phyloP scores from a whole-genome alignment of 2,113 vertebrate genomes.

The Varanus salvator region DNA sequence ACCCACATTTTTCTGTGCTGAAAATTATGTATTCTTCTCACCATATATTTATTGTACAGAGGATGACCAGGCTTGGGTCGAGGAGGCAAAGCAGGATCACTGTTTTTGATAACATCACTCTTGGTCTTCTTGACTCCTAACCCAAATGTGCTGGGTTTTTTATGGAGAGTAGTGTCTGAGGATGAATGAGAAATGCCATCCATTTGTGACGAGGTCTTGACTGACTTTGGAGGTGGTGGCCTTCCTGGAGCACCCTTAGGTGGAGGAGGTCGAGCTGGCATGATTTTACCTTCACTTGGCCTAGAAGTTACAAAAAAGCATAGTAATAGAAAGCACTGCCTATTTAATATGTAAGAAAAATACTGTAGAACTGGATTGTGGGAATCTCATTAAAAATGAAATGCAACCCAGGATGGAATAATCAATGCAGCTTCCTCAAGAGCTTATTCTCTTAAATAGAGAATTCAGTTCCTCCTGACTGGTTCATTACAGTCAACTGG shows the following conservation, averaged over 20 bases:
- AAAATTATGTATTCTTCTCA: conserved; percentile 67
- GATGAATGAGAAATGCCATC: conserved; percentile 66
- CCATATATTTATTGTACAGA: conserved; percentile 94
- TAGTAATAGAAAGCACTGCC: background rate
- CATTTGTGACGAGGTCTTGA: conserved; percentile 69
- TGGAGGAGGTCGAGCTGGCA: conserved; percentile 81
- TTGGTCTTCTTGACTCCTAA: conserved; percentile 79
- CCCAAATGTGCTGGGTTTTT: conserved; percentile 66
- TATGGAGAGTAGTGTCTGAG: conserved; percentile 72
- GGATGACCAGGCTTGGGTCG: conserved; percentile 92
- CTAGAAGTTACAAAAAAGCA: conserved; percentile 68
- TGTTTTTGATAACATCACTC: conserved; percentile 77
- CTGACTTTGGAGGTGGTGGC: conserved; percentile 86
- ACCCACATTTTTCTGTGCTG: conserved; percentile 12
- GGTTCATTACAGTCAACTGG: background rate
- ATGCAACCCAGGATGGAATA: background rate
- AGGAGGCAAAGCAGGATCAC: conserved; percentile 87
- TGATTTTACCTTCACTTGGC: conserved; percentile 77
- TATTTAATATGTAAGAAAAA: conserved; percentile 29
- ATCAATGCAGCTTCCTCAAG: background rate
- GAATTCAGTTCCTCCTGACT: conserved; percentile 20
- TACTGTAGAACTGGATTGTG: background rate
- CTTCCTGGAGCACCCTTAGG: conserved; percentile 84
- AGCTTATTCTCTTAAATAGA: rapidly evolving
- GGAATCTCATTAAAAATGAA: background rate